These are phyloP conservation scores for Calameuta filiformis DNA, from an alignment of 2,888 invertebrate genomes.

Conservation along the genomic window DNA sequence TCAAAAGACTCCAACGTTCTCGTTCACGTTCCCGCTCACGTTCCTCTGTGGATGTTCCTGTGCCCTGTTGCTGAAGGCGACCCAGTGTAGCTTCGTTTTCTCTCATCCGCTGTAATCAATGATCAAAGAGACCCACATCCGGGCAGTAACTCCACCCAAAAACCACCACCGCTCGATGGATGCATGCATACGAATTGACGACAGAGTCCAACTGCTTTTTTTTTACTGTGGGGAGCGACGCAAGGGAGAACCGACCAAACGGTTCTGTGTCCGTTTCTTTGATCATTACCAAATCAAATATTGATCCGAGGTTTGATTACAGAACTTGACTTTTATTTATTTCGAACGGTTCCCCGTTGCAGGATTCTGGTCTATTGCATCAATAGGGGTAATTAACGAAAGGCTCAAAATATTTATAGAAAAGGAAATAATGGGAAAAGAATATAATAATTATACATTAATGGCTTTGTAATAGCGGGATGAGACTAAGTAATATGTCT, in stretches of 20 bases:
- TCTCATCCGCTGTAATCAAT: slow-evolving; percentile 76
- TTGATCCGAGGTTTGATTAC: background rate
- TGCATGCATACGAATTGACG: background rate
- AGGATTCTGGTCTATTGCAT: background rate
- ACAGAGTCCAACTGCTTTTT: background rate
- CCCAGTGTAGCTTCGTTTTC: slow-evolving; percentile 83
- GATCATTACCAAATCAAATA: background rate
- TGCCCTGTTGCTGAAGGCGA: slow-evolving; percentile 88
- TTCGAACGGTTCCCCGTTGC: background rate
- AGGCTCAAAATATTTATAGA: background rate
- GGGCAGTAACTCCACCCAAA: slow-evolving; percentile 60
- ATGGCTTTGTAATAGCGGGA: background rate
- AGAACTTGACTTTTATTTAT: background rate
- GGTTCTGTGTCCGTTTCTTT: slow-evolving; percentile 4
- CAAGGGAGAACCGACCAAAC: background rate
- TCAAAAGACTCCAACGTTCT: slow-evolving; percentile 87
- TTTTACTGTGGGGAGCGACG: background rate
- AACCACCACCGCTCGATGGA: slow-evolving; percentile 46
- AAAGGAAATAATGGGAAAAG: background rate
- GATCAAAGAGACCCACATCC: slow-evolving; percentile 60
- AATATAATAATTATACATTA: background rate
- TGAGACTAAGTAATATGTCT: background rate
- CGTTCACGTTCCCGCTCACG: slow-evolving; percentile 80
- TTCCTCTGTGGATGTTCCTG: slow-evolving; percentile 88
- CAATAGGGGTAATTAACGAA: background rate